Evolutionary conservation across 2,888 invertebrate genomes (phyloP), one percentile per base, ranked within the genome.

Genomic region (Cerastoderma edule): DNA sequence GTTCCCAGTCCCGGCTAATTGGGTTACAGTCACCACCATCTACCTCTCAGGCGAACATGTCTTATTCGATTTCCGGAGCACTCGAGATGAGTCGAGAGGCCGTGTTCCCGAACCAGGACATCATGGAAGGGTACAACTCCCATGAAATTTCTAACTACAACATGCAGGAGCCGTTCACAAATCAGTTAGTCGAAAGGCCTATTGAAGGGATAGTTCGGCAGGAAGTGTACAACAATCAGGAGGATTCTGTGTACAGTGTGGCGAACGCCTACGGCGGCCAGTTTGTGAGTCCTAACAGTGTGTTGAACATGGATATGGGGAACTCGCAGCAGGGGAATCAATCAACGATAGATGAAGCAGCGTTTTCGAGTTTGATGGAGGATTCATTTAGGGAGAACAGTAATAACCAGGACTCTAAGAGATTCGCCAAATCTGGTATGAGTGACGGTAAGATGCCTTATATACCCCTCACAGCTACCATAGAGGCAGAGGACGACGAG

Each of bases 401-500:
- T 57, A n/a, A n/a, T n/a, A 64, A 57, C 4, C 70, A 77, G n/a
- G 77, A 81, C 32, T 44, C 54, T 10, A 76, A 70, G 33, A 72
- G 68, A 24, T 77, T 72, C 27, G 53, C 72, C 24, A 67, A 33
- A 10, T 54, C 75, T 53, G 80, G 83, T 70, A 79, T 75, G 13
- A 76, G 80, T 50, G 80, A 83, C 72, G 83, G 83, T 54, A 75
- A 78, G 56, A 72, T 80, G 78, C 84, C 84, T 64, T 68, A 76
- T 46, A 67, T 77, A 24, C 68, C 83, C 32, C 65, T 78, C 13
- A 81, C 85, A 44, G 79, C 81, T 8, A 72, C 81, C 54, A 66
- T 77, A 22, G 84, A 85, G 19, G 78, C 87, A 33, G 83, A 84
- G 33, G 72, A 85, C n/a, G 90, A 91, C 81, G 91, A 90, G 54